Evolutionary conservation across 2,888 invertebrate species (phyloP).

Genomic region (Amphipoea oculea): DNA sequence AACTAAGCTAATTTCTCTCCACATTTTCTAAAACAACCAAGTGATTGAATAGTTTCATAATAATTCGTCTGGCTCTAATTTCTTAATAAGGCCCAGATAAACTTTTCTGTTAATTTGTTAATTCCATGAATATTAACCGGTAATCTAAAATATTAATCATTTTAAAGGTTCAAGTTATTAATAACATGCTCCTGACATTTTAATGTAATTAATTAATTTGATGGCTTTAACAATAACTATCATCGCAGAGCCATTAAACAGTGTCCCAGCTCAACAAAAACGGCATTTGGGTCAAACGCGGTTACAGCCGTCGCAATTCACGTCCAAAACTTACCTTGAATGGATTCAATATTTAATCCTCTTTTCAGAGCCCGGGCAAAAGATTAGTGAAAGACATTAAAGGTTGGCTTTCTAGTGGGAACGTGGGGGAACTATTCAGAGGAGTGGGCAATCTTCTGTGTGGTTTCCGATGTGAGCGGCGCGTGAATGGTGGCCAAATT

Average conservation of each 20-base stretch:
- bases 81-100: conserved; percentile 20
- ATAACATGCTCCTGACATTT: conserved; percentile 1
- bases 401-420: conserved; percentile 74
- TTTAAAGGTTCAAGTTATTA: background rate
- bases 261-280: conserved; percentile 46
- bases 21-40: conserved; percentile 39
- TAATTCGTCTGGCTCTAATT: conserved; percentile 48
- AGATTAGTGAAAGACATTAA: conserved; percentile 72
- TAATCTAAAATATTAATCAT: conserved; percentile 5
- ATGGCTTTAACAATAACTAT: conserved; percentile 20
- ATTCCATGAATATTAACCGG: conserved; percentile 18
- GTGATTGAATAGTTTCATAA: conserved; percentile 42
- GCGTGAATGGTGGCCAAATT: conserved; percentile 86
- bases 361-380: conserved; percentile 59
- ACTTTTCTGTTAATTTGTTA: conserved; percentile 7
- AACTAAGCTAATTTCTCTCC: conserved; percentile 28
- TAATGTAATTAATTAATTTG: conserved; percentile 11
- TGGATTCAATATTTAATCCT: conserved; percentile 67
- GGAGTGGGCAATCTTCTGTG: conserved; percentile 82
- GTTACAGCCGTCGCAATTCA: conserved; percentile 55
- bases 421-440: conserved; percentile 72
- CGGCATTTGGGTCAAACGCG: conserved; percentile 55
- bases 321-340: conserved; percentile 55
- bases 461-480: conserved; percentile 83
- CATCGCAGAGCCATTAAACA: conserved; percentile 27